Conservation (phyloP, 1,140 invertebrate genomes). For the Cydia strobilella region DNA sequence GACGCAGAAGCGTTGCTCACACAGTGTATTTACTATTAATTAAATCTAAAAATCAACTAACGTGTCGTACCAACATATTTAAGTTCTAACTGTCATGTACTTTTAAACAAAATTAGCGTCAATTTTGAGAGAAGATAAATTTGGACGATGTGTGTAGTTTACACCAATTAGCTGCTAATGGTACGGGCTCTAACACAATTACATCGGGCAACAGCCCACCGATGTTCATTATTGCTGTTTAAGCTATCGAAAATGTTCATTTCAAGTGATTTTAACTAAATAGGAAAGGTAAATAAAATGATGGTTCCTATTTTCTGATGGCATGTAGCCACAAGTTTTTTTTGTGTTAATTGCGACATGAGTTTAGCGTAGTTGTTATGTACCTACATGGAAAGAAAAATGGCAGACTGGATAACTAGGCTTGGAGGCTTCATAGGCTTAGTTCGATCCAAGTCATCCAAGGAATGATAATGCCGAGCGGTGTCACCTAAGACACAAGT, state of each 20-base stretch:
- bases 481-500: too few relatives aligned
- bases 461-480: too few relatives aligned
- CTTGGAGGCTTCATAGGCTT: too few relatives aligned
- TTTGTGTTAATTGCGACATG: too few relatives aligned
- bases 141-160: conserved; percentile 34
- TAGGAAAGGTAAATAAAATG: not conserved
- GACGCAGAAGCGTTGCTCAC: too few relatives aligned
- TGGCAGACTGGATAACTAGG: too few relatives aligned
- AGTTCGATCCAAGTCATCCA: too few relatives aligned
- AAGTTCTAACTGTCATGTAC: not conserved
- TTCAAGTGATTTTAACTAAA: not conserved
- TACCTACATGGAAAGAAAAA: too few relatives aligned
- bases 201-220: conserved; percentile 18
- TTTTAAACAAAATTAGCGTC: conserved; percentile 5
- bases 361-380: too few relatives aligned
- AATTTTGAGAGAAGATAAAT: conserved; percentile 35
- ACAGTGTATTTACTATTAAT: too few relatives aligned
- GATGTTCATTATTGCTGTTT: conserved; percentile 41
- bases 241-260: conserved; percentile 25
- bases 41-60: not conserved
- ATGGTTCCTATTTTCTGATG: too few relatives aligned
- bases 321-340: too few relatives aligned
- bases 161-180: conserved; percentile 44
- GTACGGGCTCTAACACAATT: conserved; percentile 54
- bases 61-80: not conserved